These are phyloP conservation scores for Neofelis nebulosa DNA, from an alignment of 2,113 vertebrate species.

Conservation along the genomic window DNA sequence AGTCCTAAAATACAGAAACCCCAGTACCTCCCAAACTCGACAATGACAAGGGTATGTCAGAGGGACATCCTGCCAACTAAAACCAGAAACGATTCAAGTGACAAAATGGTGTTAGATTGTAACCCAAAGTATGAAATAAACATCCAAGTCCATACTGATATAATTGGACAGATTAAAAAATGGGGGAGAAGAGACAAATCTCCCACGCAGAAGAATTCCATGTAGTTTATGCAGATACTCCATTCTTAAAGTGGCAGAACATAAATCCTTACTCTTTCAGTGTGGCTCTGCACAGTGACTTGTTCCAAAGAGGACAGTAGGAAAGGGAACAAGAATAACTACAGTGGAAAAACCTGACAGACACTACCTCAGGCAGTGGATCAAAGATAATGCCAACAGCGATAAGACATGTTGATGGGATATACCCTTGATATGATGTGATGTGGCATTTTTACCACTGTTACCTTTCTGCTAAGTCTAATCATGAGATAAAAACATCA, in stretches of 20 bases:
- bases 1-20: not conserved
- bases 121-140: not conserved
- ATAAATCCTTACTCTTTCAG: not conserved
- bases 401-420: not conserved
- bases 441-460: not conserved
- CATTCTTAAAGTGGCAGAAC: not conserved
- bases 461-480: not conserved
- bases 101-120: not conserved
- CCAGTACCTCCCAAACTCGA: not conserved
- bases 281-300: not conserved
- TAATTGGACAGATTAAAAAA: not conserved
- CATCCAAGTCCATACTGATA: not conserved
- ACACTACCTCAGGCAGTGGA: not conserved
- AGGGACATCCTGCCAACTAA: not conserved
- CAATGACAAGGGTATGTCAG: not conserved
- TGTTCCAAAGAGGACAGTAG: not conserved
- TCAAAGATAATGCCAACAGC: not conserved
- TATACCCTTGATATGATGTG: not conserved
- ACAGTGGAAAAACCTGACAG: not conserved
- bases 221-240: not conserved
- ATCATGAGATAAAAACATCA: not conserved
- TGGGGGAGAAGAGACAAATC: not conserved
- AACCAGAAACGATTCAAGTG: not conserved
- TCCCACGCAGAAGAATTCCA: not conserved
- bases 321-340: not conserved